Evolutionary conservation across 2,113 vertebrate genomes (phyloP).

Genomic region (Cromileptes altivelis): DNA sequence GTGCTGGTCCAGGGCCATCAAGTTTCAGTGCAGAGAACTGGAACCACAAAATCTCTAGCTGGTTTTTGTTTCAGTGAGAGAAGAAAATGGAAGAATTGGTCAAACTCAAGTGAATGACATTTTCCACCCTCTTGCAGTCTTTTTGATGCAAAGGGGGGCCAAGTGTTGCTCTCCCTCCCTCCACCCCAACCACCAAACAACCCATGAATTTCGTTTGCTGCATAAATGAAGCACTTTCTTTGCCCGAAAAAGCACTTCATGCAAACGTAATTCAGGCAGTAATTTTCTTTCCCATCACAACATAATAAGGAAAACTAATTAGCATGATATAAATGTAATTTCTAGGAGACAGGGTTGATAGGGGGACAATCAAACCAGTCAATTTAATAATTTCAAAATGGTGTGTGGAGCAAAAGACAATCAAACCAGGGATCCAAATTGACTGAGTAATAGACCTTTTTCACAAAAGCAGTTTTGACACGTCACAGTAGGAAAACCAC

Average conservation of each 20-base stretch:
- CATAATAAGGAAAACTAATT: conserved; percentile 1
- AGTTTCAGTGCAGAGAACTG: background rate
- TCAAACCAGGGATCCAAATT: background rate
- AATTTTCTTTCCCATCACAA: background rate
- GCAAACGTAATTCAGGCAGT: background rate
- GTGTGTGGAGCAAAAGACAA: background rate
- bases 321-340: background rate
- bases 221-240: background rate
- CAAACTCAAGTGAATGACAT: background rate
- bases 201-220: background rate
- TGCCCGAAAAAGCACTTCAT: background rate
- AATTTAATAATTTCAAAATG: background rate
- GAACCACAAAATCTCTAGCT: background rate
- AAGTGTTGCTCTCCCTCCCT: background rate
- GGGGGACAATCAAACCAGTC: background rate
- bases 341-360: background rate
- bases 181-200: background rate
- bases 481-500: background rate
- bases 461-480: conserved; percentile 1
- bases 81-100: no score
- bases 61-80: no score
- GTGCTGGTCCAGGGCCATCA: background rate
- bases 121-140: background rate
- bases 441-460: background rate
- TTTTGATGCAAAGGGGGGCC: background rate